A percentile compares a stretch with the other conserved stretches of the same genome.
These are phyloP conservation scores for Poecilobothrus nobilitatus DNA, from an alignment of 2,888 invertebrate genomes.

Conservation along the genomic window DNA sequence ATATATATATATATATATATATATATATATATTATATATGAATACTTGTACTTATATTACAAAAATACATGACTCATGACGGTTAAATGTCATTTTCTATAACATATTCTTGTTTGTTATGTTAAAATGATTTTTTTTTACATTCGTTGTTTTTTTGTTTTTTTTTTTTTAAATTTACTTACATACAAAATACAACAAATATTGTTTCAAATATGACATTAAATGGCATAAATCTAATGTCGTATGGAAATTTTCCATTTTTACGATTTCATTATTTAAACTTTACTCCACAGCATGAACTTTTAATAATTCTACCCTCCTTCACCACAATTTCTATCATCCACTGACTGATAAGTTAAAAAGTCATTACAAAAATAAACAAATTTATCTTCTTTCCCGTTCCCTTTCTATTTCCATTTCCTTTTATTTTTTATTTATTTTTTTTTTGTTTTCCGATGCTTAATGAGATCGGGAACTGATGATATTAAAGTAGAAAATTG, in stretches of 20 bases:
- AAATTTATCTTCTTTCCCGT: background rate
- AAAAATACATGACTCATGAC: slow-evolving; percentile 5
- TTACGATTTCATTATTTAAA: too few species aligned
- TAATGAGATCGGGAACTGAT: background rate
- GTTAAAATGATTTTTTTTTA: background rate
- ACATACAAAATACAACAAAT: too few species aligned
- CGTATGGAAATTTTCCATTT: background rate
- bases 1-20: background rate
- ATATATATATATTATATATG: background rate
- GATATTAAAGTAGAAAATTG: background rate
- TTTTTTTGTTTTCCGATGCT: background rate
- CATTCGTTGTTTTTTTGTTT: too few species aligned
- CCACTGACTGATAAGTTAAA: too few species aligned
- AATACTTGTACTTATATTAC: too few species aligned
- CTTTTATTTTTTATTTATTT: background rate
- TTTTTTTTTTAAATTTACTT: too few species aligned
- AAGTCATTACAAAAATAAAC: too few species aligned
- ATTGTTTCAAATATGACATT: background rate
- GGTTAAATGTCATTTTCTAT: background rate
- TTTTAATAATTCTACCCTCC: too few species aligned
- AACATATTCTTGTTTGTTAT: background rate
- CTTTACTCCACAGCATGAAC: too few species aligned
- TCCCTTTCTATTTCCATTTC: background rate
- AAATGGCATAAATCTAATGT: background rate
- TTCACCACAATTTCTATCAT: too few species aligned